Base-by-base conservation (phyloP, 2,113 vertebrate genomes). In the Epinephelus cyanopodus region DNA sequence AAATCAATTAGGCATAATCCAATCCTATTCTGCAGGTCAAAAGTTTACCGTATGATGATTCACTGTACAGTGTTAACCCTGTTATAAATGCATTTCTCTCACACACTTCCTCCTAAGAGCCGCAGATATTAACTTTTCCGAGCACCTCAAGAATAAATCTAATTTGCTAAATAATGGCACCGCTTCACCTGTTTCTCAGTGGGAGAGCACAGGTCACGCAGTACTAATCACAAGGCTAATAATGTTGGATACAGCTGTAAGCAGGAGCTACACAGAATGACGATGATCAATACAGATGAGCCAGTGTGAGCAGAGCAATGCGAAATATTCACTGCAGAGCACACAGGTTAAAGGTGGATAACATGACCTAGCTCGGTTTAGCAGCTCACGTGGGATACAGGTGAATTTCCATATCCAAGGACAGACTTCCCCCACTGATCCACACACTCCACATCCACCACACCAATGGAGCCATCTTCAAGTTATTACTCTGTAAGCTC, bases 1-100 rank as follows among this genome's bases (percentile, higher is more conserved):
- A 92, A 92, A 93, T 94, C 93, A 93, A 94, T 95, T 81, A 74
- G 63, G 56, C 82, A 92, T 91, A 87, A 93, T 92, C 92, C 82
- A 68, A 93, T 91, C 74, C 79, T 66, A 17, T 90, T 86, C 57
- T 48, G 48, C 63, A 57, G 90, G 92, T 93, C 89, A 91, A 72
- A 77, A 82, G 84, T 87, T 91, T 62, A 23, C 4, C 6, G 29
- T 84, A 64, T 70, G 77, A 80, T 62, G 78, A 72, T 78, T 92
- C 81, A 85, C 69, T 69, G 76, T 72, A 84, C 27, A 29, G 25
- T 56, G 56, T 72, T 48, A 15, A 42, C 33, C 37, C 33, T 57
- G 15, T 12, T 29, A 47, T 18, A 17, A 47, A 70, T 27, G 27
- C 19, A 56, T 23, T 54, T 53, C 58, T 50, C 7, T 65, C 29